These are phyloP conservation scores for Micoletzkya japonica DNA, from an alignment of 2,888 invertebrate species.

Conservation along the genomic window DNA sequence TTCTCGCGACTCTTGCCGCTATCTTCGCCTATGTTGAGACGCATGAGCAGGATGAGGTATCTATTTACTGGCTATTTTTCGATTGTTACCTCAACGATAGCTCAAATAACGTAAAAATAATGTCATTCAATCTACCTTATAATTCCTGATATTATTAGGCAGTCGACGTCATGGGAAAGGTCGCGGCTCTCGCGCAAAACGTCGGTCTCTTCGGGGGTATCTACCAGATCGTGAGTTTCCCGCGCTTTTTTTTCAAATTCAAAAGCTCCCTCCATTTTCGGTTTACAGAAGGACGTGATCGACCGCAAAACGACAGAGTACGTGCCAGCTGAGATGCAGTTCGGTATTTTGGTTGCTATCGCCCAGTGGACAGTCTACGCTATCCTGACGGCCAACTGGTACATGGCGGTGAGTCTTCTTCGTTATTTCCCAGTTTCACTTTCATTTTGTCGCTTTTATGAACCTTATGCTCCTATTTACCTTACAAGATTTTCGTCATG, in stretches of 20 bases:
- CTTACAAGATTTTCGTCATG: not conserved
- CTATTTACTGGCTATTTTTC: not conserved
- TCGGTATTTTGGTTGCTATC: slow-evolving; percentile 52
- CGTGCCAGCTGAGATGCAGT: slow-evolving; percentile 58
- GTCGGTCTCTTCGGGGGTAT: slow-evolving; percentile 51
- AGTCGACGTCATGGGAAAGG: slow-evolving; percentile 52
- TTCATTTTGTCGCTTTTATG: too few relatives aligned
- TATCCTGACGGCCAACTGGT: slow-evolving; percentile 49
- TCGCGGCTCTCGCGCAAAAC: slow-evolving; percentile 60
- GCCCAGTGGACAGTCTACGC: slow-evolving; percentile 59
- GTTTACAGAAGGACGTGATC: slow-evolving; percentile 48
- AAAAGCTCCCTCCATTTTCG: not conserved
- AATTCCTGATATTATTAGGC: slow-evolving; percentile 4
- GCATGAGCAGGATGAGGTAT: slow-evolving; percentile 31
- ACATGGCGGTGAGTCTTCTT: slow-evolving; percentile 49
- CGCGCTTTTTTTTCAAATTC: not conserved
- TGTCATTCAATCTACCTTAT: slow-evolving; percentile 5
- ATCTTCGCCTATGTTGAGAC: slow-evolving; percentile 54
- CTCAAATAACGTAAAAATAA: not conserved
- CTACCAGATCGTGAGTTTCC: slow-evolving; percentile 51
- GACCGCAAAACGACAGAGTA: slow-evolving; percentile 56
- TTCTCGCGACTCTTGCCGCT: slow-evolving; percentile 35
- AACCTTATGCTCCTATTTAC: too few relatives aligned
- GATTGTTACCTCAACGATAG: too few relatives aligned
- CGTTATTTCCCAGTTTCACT: too few relatives aligned